These are phyloP conservation scores for Saturnia japonica DNA, from an alignment of 2,888 invertebrate species.

Conservation along the genomic window DNA sequence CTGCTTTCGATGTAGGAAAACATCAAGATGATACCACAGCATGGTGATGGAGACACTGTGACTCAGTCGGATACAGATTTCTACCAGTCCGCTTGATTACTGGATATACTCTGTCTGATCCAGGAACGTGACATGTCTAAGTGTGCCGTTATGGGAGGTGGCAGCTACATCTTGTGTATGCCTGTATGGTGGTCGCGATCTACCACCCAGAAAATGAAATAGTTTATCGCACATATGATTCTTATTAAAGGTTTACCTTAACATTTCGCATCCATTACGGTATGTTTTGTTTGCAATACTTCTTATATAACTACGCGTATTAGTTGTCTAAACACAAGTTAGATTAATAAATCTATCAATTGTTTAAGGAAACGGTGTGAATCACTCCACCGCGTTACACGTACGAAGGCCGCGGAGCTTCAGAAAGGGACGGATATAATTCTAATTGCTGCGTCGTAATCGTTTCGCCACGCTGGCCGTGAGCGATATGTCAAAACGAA, in stretches of 20 bases:
- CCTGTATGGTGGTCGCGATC: too few species aligned
- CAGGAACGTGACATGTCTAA: too few species aligned
- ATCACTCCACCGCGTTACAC: slow-evolving; percentile 24
- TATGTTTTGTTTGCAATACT: background rate
- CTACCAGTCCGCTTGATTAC: too few species aligned
- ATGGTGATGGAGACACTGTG: too few species aligned
- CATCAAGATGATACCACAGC: too few species aligned
- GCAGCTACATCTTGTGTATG: too few species aligned
- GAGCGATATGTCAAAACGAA: slow-evolving; percentile 36
- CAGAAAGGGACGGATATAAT: slow-evolving; percentile 30
- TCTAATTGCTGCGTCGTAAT: slow-evolving; percentile 6
- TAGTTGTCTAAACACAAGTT: background rate
- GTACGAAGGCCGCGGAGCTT: slow-evolving; percentile 27
- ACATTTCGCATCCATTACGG: background rate
- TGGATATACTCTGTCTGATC: too few species aligned
- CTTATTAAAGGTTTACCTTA: background rate
- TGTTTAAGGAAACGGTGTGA: slow-evolving; percentile 1
- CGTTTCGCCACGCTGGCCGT: slow-evolving; percentile 26
- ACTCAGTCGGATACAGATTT: too few species aligned
- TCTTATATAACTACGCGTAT: slow-evolving; percentile 9
- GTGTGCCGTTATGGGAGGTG: too few species aligned
- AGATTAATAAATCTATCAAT: slow-evolving; percentile 3
- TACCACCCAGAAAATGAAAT: background rate
- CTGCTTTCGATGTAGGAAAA: too few species aligned
- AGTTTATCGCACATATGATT: background rate